Conservation (phyloP, 2,113 vertebrate genomes). For the Trichechus manatus region DNA sequence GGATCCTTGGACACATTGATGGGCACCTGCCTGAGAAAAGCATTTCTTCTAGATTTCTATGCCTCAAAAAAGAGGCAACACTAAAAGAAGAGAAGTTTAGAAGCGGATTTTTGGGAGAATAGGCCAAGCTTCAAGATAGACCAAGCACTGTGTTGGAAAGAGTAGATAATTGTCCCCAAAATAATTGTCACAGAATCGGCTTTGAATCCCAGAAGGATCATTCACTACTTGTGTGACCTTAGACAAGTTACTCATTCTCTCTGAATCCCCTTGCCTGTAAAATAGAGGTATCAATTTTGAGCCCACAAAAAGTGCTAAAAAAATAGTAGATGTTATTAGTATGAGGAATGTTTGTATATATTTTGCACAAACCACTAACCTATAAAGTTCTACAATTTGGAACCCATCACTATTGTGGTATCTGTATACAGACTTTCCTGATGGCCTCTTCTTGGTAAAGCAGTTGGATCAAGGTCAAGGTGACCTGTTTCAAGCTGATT, state of each 20-base stretch:
- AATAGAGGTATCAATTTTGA: neutral
- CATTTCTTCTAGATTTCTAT: neutral
- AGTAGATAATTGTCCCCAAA: neutral
- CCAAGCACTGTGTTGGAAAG: neutral
- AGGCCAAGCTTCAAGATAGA: neutral
- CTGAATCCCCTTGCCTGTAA: neutral
- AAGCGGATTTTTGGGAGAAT: neutral
- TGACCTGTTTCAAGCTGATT: slow-evolving; percentile 36
- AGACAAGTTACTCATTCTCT: neutral
- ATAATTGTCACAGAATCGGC: neutral
- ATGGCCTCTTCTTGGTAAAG: neutral
- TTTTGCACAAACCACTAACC: neutral
- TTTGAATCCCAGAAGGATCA: neutral
- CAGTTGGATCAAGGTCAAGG: slow-evolving; percentile 37
- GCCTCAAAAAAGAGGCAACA: neutral
- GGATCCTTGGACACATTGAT: neutral
- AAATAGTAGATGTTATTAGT: neutral
- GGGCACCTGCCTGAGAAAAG: neutral
- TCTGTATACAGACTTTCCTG: neutral
- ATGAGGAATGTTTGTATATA: neutral
- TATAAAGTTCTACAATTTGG: neutral
- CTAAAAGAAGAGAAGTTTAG: neutral
- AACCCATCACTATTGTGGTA: neutral
- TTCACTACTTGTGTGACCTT: neutral
- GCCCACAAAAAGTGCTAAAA: neutral